Evolutionary conservation across 2,888 invertebrate species (phyloP).

Genomic region (Microchrysa polita): DNA sequence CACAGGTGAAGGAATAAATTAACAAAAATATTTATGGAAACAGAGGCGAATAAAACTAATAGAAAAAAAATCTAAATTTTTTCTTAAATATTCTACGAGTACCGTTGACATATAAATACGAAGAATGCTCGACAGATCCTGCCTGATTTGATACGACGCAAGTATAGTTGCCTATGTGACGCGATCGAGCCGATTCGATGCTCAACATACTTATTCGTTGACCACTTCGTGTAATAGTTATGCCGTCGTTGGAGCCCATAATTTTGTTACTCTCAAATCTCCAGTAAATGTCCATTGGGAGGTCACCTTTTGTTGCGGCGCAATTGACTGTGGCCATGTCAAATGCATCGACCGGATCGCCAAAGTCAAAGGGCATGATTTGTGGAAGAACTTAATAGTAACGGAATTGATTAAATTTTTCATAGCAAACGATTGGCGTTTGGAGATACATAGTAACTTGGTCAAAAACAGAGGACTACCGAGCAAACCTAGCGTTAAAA

Average conservation of each 20-base stretch:
- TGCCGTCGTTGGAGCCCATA: conserved; percentile 56
- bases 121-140: conserved; percentile 63
- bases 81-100: conserved; percentile 20
- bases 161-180: conserved; percentile 71
- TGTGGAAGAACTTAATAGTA: conserved; percentile 66
- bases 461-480: no score
- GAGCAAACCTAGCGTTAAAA: no score
- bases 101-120: conserved; percentile 59
- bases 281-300: conserved; percentile 73
- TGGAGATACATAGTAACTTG: no score
- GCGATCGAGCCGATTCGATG: conserved; percentile 68
- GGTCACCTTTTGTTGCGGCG: conserved; percentile 69
- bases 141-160: conserved; percentile 71
- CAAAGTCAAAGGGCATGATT: conserved; percentile 69
- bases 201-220: conserved; percentile 66
- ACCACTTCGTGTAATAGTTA: conserved; percentile 56
- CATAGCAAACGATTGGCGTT: no score
- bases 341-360: conserved; percentile 67
- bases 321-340: conserved; percentile 69
- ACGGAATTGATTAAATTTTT: no score
- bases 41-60: conserved; percentile 46
- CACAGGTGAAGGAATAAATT: neutral
- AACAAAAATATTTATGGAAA: conserved; percentile 8
- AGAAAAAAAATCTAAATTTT: conserved; percentile 22
- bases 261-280: conserved; percentile 64